Evolutionary conservation across 2,113 vertebrate species (phyloP), one percentile per base, ranked within the genome.

Genomic region (Limanda limanda): DNA sequence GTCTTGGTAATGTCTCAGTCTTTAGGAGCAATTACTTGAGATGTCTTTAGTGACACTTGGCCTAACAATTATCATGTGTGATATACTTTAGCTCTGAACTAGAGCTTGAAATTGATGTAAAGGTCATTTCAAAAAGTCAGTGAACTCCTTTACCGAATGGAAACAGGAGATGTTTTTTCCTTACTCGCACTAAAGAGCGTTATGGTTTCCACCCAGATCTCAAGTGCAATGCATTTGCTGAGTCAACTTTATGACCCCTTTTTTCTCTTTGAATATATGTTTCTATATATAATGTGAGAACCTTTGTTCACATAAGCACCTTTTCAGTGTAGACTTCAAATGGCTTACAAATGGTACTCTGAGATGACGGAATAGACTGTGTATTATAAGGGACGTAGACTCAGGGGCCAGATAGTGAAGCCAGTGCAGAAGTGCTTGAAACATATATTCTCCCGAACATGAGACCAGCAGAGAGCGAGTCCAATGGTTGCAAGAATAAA

Each of bases 21-120:
- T 90, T 76, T 76, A 71, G 80, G 78, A 78, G 69, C 82, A 72
- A 81, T 93, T 90, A 90, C 81, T 40, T 78, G 40, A 68, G 69
- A 89, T 85, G 62, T 82, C 84, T 88, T 92, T 71, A 84, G 87
- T 92, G 87, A 92, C 86, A 89, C 73, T 68, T 25, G 57, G 81
- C 85, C 84, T 87, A 79, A 79, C 88, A 91, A 89, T 91, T 86
- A 88, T 88, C 82, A 88, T 69, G 80, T 88, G 76, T 88, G 81
- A 69, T 79, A 85, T 78, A 63, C 61, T 24, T 63, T 14, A 83
- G 78, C 82, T 87, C 85, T 81, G 78, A 91, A 89, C 76, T 81
- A 77, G 86, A 92, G 82, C 86, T 89, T 89, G 82, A 89, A 91
- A 90, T 88, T 82, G 79, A 92, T 85, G 71, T 88, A 86, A 88